Evolutionary conservation across 2,888 invertebrate genomes (phyloP), one percentile per base, ranked within the genome.

Genomic region (Ophion obscuratus): DNA sequence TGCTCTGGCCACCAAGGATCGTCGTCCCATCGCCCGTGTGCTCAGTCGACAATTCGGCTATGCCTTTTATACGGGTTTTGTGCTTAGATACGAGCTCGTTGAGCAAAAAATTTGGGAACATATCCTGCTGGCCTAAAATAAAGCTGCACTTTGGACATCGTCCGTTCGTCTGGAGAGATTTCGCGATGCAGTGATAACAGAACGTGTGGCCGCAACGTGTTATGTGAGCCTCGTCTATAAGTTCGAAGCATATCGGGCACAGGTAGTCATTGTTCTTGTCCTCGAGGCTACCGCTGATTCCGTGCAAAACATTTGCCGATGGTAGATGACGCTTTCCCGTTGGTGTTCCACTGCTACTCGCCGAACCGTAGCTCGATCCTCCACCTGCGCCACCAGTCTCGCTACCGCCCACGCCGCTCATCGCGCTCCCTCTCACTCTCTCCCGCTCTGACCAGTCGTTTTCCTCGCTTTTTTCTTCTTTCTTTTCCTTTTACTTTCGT

Each of bases 201-300:
- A 98, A 99, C 1, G 98, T 98, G 93, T 99, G 98, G 0, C 98
- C 98, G 94, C 99, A 98, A 89, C 97, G 96, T 0, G 98, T 98
- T 91, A 98, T 98, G 94, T 98, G 97, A 0, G 98, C 98, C 94
- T 98, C 98, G 89, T 97, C 97, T 85, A 98, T 97, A 71, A 97
- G 95, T 93, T 98, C 97, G 94, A 98, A 97, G 94, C 99, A 99
- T 77, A 98, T 97, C 0, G 98, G 97, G 92, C 98, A 97, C 76
- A 96, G 94, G 88, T 95, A 95, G 92, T 96, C 96, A 89, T 95
- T 95, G 92, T 96, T 96, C 94, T 96, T 96, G 90, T 97, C 96
- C 89, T 96, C 96, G 1, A 96, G 94, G 0, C 96, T 95, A 71
- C 96, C 96, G 2, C 96, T 96, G 68, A 96, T 95, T n/a, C 96